Conservation (phyloP, 2,797 vertebrate genomes). For the Danio choprae region DNA sequence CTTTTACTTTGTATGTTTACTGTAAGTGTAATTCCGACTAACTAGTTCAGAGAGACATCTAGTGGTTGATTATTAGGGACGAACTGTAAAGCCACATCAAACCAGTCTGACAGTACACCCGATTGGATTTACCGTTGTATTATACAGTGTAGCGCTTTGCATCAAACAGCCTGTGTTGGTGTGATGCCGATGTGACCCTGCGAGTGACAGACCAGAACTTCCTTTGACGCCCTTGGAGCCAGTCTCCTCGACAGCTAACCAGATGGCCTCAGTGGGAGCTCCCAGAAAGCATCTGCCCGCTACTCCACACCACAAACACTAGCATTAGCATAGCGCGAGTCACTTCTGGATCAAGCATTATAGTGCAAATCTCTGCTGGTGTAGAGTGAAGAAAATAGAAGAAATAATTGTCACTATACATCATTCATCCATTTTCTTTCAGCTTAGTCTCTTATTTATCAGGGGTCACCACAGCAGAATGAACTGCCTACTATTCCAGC, state of each 20-base stretch:
- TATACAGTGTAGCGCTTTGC: constrained; percentile 6
- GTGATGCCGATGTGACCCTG: constrained; percentile 30
- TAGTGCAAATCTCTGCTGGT: too few relatives aligned
- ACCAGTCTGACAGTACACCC: neutral
- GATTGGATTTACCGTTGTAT: neutral
- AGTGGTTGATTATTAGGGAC: constrained; percentile 44
- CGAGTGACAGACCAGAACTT: constrained; percentile 37
- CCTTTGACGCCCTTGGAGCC: constrained; percentile 27
- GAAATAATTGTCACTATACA: too few relatives aligned
- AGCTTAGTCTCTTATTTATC: too few relatives aligned
- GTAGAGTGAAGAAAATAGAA: too few relatives aligned
- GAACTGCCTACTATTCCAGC: too few relatives aligned
- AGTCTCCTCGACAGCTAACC: constrained; percentile 35
- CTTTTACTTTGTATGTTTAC: neutral
- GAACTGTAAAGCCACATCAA: neutral
- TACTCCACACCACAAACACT: constrained; percentile 27
- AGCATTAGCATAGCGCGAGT: constrained; percentile 22
- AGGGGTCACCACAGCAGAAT: too few relatives aligned
- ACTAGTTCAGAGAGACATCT: constrained; percentile 55
- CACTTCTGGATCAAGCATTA: constrained; percentile 20
- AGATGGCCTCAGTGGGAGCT: constrained; percentile 60
- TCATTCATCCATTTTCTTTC: too few relatives aligned
- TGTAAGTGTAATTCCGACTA: neutral
- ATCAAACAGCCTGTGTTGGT: constrained; percentile 21
- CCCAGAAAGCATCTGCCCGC: constrained; percentile 41